phyloP scores from a whole-genome alignment of 2,888 invertebrate genomes.

The Leptinotarsa juncta region DNA sequence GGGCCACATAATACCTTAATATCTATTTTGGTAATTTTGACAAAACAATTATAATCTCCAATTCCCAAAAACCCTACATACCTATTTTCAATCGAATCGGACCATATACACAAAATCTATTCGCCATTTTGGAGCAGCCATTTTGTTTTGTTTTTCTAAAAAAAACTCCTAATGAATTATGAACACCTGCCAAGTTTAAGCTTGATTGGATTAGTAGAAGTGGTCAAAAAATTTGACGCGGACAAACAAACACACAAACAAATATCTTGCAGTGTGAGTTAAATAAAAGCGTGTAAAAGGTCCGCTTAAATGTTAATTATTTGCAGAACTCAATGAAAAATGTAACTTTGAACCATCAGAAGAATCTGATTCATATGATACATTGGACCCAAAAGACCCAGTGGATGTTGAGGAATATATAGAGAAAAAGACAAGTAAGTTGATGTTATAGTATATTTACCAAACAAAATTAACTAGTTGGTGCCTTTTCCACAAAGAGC shows the following conservation, averaged over 20 bases:
- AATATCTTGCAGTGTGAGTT: background rate
- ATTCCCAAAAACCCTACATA: background rate
- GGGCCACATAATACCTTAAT: no score
- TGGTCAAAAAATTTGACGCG: background rate
- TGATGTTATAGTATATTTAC: background rate
- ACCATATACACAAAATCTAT: background rate
- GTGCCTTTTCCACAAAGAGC: conserved; percentile 6
- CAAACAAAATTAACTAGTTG: background rate
- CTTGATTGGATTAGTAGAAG: background rate
- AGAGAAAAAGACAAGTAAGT: background rate
- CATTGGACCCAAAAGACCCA: conserved; percentile 12
- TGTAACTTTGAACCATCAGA: background rate
- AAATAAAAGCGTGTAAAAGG: background rate
- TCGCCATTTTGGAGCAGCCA: background rate
- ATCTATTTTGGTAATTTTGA: background rate
- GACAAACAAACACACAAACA: background rate
- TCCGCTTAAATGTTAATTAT: background rate
- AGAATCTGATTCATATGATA: conserved; percentile 2
- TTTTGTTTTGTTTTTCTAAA: background rate
- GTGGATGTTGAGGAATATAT: background rate
- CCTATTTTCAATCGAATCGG: background rate
- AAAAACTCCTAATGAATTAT: background rate
- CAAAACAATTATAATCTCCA: background rate
- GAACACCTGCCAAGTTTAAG: background rate
- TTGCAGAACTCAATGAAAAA: background rate